Base-by-base conservation (phyloP, 1,140 invertebrate genomes). In the Zaprionus camerounensis region DNA sequence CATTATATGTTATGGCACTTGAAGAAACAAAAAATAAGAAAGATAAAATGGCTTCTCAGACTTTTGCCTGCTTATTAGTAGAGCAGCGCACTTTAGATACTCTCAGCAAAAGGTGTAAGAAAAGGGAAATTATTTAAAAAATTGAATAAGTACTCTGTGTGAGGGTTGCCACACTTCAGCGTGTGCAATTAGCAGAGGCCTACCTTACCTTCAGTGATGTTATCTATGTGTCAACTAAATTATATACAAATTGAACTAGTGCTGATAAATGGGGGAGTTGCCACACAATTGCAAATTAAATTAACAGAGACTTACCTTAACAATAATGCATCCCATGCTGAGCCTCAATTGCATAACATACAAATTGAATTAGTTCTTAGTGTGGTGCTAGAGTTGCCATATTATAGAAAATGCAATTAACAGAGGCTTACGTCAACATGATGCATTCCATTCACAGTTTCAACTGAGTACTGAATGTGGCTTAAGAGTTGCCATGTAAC, bases 1-100 rank as follows among this genome's bases (percentile, higher is more conserved):
- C 65, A 67, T 67, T 58, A 57, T 71, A 34, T 53, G 63, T 51
- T 59, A 59, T 72, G 41, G 41, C 70, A 72, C 63, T 72, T 66
- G 31, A 67, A 51, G 36, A 65, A 57, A 49, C 36, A 55, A 53
- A 65, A 62, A 71, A 24, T 26, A 28, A 28, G 12, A 36, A 34
- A 41, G 28, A 66, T 44, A 15, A 59, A 44, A 57, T 22, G 4
- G 51, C 34, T 63, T 46, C 15, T 6, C 9, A 36, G 7, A 55
- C 17, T 31, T 41, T 55, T 20, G 36, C 11, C 17, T 17, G 4
- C 13, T 53, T n/a, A 26, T 22, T 20, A 22, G 31, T 3, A 20
- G 6, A 26, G 38, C 13, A 36, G 6, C 56, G 31, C 13, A 44
- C 24, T 17, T 22, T 7, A 5, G 31, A 56, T 56, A 31, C 53